Evolutionary conservation across 23 tunicate species (phyloP).

Genomic region (Oikopleura albicans): DNA sequence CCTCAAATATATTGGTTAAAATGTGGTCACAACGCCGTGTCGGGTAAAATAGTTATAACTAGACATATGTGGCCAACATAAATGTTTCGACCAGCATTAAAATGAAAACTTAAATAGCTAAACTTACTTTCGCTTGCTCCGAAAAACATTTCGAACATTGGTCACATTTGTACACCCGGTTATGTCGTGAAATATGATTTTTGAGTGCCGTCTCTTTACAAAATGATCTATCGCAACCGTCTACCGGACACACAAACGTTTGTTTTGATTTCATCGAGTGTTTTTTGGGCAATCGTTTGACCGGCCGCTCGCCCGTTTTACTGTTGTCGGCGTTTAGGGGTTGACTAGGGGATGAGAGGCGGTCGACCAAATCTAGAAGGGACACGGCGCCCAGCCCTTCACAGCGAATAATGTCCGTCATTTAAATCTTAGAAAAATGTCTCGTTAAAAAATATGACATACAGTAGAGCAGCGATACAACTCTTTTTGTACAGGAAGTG

Average conservation of each 20-base stretch:
- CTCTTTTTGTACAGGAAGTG: too few relatives aligned
- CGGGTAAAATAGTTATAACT: too few relatives aligned
- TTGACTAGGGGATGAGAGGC: not conserved
- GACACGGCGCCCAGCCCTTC: conserved; percentile 12
- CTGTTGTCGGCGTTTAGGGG: not conserved
- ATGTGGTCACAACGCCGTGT: too few relatives aligned
- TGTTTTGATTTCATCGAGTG: not conserved
- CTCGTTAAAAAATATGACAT: not conserved
- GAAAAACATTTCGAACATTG: not conserved
- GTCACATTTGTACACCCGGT: not conserved
- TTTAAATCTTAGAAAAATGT: not conserved
- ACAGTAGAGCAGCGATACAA: not conserved
- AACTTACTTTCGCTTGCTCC: conserved; percentile 3
- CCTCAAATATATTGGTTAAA: too few relatives aligned
- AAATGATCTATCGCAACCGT: not conserved
- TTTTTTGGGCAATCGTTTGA: not conserved
- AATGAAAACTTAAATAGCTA: too few relatives aligned
- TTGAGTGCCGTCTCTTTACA: not conserved
- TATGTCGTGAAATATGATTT: not conserved
- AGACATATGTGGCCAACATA: too few relatives aligned
- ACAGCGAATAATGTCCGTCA: not conserved
- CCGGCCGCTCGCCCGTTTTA: not conserved
- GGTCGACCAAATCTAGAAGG: not conserved
- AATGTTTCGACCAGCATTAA: too few relatives aligned
- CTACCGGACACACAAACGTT: not conserved